Base-by-base conservation (phyloP, 2,113 vertebrate genomes). In the Oostethus manadensis region DNA sequence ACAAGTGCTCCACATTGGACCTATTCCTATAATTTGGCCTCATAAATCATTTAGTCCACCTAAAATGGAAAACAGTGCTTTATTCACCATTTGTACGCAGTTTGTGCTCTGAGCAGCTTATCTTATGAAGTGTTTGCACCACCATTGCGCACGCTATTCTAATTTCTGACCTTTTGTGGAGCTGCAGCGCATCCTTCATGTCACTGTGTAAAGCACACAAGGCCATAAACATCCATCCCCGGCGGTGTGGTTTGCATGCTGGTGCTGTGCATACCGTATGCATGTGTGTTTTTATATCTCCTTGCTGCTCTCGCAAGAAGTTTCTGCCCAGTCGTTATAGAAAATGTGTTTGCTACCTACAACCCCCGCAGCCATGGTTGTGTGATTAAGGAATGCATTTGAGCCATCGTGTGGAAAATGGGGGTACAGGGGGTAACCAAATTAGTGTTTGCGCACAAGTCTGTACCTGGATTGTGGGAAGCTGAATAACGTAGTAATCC, bases 311-410 rank as follows among this genome's bases (percentile, higher is more conserved):
- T 29, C 55, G 18, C 35, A 44, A 58, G 49, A 22, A 58, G 59
- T 54, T 16, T 67, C 46, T 13, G 62, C 68, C 51, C 71, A 75
- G 60, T 72, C 74, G 73, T 62, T 68, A 76, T 67, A 42, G 60
- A 42, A 75, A 72, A 62, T 66, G 50, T 35, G 33, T 18, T 20
- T n/a, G 33, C 53, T 13, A 33, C 10, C 53, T 20, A 9, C 51
- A 54, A 38, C 29, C 53, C 51, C 69, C 13, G 51, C 65, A 68
- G 68, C 70, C 70, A 64, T 70, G 65, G 75, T 81, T 70, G 68
- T 74, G 78, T 83, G 78, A 86, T 85, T 85, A 85, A 81, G 73
- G 69, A 60, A 56, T 47, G 64, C 45, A 61, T 70, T 58, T 72
- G 66, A 62, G 66, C 54, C 62, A 45, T 64, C 6, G 53, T 23